Evolutionary conservation across 2,888 invertebrate genomes (phyloP).

Genomic region (Escarpia spicata): DNA sequence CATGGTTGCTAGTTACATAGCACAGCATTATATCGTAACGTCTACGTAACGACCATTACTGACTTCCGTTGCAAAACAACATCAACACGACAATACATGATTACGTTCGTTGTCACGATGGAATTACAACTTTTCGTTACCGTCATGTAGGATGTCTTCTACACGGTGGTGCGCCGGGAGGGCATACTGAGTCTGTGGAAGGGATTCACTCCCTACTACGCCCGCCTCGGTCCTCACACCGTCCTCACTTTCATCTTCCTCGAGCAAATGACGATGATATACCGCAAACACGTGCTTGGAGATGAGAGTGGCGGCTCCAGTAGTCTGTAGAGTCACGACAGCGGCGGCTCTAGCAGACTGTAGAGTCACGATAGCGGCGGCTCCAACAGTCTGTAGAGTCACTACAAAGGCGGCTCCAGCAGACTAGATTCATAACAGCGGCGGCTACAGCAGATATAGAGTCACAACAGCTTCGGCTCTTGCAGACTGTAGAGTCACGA

Average conservation of each 20-base stretch:
- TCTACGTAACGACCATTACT: no score
- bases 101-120: no score
- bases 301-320: slow-evolving; percentile 31
- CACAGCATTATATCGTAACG: no score
- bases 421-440: no score
- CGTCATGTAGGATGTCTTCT: slow-evolving; percentile 76
- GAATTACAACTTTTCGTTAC: neutral
- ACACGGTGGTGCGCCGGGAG: slow-evolving; percentile 83
- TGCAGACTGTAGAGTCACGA: slow-evolving; percentile 35
- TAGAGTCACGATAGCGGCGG: no score
- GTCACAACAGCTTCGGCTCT: neutral
- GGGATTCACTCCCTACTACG: slow-evolving; percentile 97
- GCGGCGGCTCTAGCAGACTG: no score
- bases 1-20: no score
- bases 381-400: no score
- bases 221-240: slow-evolving; percentile 96
- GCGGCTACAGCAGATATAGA: no score
- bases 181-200: slow-evolving; percentile 96
- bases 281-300: slow-evolving; percentile 63
- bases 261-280: slow-evolving; percentile 89
- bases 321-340: slow-evolving; percentile 31
- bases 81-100: neutral
- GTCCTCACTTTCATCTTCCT: slow-evolving; percentile 97
- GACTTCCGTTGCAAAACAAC: neutral
- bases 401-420: no score